A percentile compares a stretch with the other conserved stretches of the same genome.
Conservation (phyloP, 2,797 vertebrate species). For the Falco concolor region DNA sequence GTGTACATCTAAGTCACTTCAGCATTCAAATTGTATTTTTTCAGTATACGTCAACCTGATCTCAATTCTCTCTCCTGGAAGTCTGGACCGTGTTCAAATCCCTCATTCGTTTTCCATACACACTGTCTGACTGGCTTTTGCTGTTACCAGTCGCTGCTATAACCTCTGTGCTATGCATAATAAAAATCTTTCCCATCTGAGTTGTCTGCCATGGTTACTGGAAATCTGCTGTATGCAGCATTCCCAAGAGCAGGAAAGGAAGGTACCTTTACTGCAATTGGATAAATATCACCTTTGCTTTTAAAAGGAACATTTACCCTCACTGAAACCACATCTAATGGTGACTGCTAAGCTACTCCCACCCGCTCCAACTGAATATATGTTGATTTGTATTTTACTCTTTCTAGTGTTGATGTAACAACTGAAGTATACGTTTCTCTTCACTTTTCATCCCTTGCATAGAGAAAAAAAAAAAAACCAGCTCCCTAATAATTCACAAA, state of each 20-base stretch:
- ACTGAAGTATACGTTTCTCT: not conserved
- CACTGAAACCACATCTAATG: not conserved
- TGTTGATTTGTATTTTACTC: conserved; percentile 1
- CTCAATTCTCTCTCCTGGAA: not conserved
- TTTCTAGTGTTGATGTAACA: not conserved
- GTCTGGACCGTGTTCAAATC: not conserved
- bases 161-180: conserved; percentile 54
- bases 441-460: not conserved
- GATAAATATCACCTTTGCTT: conserved; percentile 25
- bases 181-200: conserved; percentile 59
- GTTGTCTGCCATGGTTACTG: conserved; percentile 54
- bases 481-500: not conserved
- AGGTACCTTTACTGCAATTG: not conserved
- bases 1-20: not conserved
- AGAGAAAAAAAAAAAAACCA: not conserved
- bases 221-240: conserved; percentile 29
- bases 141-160: not conserved
- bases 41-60: not conserved
- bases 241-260: conserved; percentile 41
- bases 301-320: not conserved
- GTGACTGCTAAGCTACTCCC: not conserved
- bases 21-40: not conserved
- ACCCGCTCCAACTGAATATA: not conserved
- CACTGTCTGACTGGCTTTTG: conserved; percentile 21
- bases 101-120: conserved; percentile 6